phyloP scores from a whole-genome alignment of 2,113 vertebrate genomes.

The Notiomystis cincta region DNA sequence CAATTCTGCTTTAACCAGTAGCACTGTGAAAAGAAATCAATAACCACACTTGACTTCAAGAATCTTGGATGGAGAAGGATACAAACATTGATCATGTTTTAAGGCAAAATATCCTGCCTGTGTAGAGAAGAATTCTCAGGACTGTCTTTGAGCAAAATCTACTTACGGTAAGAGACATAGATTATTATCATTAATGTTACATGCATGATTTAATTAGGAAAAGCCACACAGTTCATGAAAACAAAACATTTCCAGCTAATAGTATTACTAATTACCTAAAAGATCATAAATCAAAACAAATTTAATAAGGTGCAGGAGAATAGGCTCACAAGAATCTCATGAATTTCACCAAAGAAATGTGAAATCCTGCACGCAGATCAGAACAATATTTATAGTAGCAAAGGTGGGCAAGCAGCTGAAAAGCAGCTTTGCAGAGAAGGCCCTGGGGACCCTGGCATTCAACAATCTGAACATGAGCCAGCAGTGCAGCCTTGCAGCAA shows the following conservation, averaged over 20 bases:
- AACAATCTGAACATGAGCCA: neutral
- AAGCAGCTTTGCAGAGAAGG: neutral
- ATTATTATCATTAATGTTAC: neutral
- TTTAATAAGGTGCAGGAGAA: neutral
- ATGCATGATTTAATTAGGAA: neutral
- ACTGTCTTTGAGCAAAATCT: neutral
- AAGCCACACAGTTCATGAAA: constrained; percentile 1
- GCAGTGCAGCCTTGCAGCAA: neutral
- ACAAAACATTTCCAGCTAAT: neutral
- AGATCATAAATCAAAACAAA: constrained; percentile 25
- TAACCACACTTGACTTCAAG: neutral
- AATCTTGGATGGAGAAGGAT: neutral
- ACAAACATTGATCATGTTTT: neutral
- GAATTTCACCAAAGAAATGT: neutral
- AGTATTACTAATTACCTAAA: neutral
- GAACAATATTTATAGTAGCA: neutral
- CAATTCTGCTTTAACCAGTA: neutral
- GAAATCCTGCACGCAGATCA: neutral
- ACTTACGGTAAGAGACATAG: neutral
- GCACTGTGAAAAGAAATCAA: neutral
- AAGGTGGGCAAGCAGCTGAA: neutral
- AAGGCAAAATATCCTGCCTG: neutral
- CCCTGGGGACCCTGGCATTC: neutral
- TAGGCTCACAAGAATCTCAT: neutral
- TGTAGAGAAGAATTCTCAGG: neutral